Conservation (phyloP, 1,140 invertebrate species). For the Zaprionus camerounensis region DNA sequence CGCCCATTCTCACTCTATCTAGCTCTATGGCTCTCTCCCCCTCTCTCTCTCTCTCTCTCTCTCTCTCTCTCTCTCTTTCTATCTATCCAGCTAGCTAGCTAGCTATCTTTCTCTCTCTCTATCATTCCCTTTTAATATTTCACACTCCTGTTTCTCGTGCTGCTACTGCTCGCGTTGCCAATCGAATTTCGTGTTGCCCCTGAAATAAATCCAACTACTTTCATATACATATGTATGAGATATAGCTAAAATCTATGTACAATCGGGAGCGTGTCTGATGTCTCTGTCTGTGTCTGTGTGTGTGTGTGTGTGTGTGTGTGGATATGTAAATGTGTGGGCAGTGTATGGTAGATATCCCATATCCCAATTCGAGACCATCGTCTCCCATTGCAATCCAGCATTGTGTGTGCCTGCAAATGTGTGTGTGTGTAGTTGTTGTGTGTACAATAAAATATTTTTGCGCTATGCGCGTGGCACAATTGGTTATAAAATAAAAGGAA, state of each 20-base stretch:
- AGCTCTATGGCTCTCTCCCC: background rate
- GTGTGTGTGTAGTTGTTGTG: conserved; percentile 11
- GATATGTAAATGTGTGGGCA: conserved; percentile 7
- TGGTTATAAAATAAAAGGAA: conserved; percentile 49
- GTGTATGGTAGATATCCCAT: conserved; percentile 8
- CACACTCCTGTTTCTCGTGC: conserved; percentile 14
- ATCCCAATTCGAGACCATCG: conserved; percentile 9
- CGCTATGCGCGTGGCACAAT: conserved; percentile 53
- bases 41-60: background rate
- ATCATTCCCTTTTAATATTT: background rate
- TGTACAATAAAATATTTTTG: conserved; percentile 50
- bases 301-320: background rate
- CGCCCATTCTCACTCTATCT: background rate
- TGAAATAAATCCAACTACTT: conserved; percentile 27
- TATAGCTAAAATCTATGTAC: conserved; percentile 10
- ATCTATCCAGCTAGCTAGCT: background rate
- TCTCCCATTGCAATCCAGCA: conserved; percentile 18
- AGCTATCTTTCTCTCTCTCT: background rate
- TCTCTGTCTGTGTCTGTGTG: background rate
- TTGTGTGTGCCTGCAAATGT: background rate
- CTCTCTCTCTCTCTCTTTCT: background rate
- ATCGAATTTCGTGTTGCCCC: conserved; percentile 28
- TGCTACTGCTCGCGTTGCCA: conserved; percentile 8
- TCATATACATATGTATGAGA: conserved; percentile 12
- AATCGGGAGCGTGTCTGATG: background rate